Percentiles rank a stretch among this genome's conserved stretches.
phyloP scores from a whole-genome alignment of 2,888 invertebrate genomes.

The Muschampia plurimacula region DNA sequence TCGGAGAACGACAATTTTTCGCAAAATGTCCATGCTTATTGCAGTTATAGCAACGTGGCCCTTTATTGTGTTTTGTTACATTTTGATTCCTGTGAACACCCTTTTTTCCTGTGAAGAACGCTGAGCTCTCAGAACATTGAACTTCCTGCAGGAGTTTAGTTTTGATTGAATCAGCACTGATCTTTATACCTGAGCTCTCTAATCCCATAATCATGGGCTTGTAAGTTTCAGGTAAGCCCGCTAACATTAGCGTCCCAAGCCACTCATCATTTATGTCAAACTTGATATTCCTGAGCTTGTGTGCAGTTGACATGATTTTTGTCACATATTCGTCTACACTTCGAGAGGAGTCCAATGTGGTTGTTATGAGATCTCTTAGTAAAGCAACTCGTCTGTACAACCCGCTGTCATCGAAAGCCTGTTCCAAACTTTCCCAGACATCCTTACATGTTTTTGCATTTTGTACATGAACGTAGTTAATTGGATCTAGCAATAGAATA shows the following conservation, averaged over 20 bases:
- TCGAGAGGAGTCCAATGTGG: conserved; percentile 3
- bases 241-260: conserved; percentile 43
- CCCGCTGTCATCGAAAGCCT: conserved; percentile 40
- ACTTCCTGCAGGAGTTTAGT: conserved; percentile 43
- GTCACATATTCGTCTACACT: conserved; percentile 40
- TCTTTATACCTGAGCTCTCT: conserved; percentile 41
- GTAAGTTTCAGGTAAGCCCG: conserved; percentile 43
- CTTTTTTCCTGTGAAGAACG: conserved; percentile 31
- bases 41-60: conserved; percentile 39
- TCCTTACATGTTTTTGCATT: conserved; percentile 13
- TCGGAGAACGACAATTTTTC: conserved; percentile 29
- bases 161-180: conserved; percentile 40
- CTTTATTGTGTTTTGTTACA: conserved; percentile 4
- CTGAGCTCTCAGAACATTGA: conserved; percentile 28
- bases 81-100: neutral
- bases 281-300: conserved; percentile 43
- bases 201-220: conserved; percentile 47
- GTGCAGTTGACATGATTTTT: conserved; percentile 43
- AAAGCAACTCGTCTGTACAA: conserved; percentile 34
- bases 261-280: conserved; percentile 45
- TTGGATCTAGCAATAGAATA: conserved; percentile 28
- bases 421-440: conserved; percentile 13
- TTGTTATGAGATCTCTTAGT: conserved; percentile 29
- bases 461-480: conserved; percentile 29
- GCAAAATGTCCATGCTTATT: conserved; percentile 39